Percentiles rank a stretch among this genome's conserved stretches.
These are phyloP conservation scores for Leptoclinus maculatus DNA, from an alignment of 2,797 vertebrate species.

Conservation along the genomic window DNA sequence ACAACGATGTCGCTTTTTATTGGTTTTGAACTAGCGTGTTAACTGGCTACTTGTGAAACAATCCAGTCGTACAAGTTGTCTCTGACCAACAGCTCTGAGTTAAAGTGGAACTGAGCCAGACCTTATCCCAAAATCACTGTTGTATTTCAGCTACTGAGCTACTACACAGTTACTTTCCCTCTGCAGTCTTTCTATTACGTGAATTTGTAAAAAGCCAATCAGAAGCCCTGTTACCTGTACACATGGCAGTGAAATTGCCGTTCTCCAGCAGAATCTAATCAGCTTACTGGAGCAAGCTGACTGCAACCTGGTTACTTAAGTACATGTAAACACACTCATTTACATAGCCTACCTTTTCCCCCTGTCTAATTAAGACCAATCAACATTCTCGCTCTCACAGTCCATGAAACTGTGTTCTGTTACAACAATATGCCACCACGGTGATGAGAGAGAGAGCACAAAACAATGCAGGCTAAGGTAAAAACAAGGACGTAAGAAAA, in stretches of 20 bases:
- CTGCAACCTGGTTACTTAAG: background rate
- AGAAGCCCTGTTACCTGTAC: background rate
- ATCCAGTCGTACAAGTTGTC: no score
- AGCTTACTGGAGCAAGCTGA: background rate
- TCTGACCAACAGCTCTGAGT: no score
- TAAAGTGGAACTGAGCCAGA: no score
- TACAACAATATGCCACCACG: background rate
- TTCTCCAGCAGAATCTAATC: background rate
- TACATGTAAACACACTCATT: constrained; percentile 9
- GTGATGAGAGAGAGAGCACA: background rate
- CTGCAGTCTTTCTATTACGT: background rate
- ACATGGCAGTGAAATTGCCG: background rate
- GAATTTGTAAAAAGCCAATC: background rate
- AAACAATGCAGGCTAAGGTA: background rate
- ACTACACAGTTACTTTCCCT: background rate
- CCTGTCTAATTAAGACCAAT: background rate
- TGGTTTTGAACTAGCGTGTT: background rate
- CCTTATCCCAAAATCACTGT: background rate
- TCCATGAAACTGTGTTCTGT: background rate
- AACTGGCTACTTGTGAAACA: background rate
- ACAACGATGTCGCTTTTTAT: background rate
- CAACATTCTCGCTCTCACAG: background rate
- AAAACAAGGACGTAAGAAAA: background rate
- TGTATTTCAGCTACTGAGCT: background rate
- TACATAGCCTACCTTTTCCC: background rate